phyloP scores from a whole-genome alignment of 2,113 vertebrate species.

The Sialia sialis region DNA sequence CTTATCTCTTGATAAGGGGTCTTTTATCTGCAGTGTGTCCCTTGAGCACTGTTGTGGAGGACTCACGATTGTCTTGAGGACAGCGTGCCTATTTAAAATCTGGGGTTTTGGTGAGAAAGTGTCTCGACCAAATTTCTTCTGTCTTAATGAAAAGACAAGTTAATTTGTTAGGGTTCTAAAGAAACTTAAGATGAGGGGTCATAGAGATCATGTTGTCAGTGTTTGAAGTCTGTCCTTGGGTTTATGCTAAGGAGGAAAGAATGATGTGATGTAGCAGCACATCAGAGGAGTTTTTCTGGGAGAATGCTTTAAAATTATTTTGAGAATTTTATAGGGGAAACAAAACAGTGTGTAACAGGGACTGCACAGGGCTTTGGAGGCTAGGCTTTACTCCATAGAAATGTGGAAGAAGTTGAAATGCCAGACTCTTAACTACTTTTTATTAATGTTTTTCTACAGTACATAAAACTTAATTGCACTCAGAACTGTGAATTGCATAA shows the following conservation, averaged over 20 bases:
- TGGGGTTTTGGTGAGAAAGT: background rate
- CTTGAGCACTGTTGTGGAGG: background rate
- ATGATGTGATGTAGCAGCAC: background rate
- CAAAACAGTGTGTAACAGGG: background rate
- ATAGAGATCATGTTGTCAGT: background rate
- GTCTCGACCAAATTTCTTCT: background rate
- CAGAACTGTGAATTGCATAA: background rate
- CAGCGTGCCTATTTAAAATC: background rate
- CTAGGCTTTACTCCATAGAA: background rate
- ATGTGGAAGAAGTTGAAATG: background rate
- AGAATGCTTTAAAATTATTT: background rate
- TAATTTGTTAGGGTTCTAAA: constrained; percentile 12
- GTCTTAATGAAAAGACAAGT: constrained; percentile 8
- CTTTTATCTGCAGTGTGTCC: constrained; percentile 34
- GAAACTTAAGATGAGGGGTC: background rate
- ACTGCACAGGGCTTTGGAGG: background rate
- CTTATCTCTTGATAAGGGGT: constrained; percentile 53
- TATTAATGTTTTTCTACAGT: background rate
- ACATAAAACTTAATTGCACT: background rate
- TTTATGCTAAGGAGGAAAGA: background rate
- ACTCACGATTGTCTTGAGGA: background rate
- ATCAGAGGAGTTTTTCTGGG: background rate
- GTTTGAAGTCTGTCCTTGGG: background rate
- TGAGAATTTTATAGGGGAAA: background rate
- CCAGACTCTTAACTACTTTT: background rate